Evolutionary conservation across 2,888 invertebrate species (phyloP), one percentile per base, ranked within the genome.

Genomic region (Labia minor): DNA sequence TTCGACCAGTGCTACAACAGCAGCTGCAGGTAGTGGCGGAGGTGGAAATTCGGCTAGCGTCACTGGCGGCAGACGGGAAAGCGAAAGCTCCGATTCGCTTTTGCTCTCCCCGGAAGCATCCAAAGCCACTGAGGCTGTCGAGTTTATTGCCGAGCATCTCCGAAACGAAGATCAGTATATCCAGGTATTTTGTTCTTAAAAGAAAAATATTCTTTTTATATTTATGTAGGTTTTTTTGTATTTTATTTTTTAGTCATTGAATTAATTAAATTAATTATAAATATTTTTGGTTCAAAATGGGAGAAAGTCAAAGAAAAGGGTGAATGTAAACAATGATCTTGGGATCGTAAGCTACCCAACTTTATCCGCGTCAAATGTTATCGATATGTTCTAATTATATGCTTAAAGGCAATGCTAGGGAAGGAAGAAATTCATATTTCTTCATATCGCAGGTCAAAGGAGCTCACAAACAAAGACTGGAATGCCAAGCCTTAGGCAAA

Each of bases 101-200:
- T 82, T 95, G 65, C 82, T 95, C 66, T 93, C 93, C 19, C 93
- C 95, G 0, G 95, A 95, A 81, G 95, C 95, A 66, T 89, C 92
- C 75, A 89, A 96, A 80, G 95, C 95, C 64, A 95, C 96, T 19
- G 96, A 97, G 79, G 97, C 98, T 1, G 95, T 99, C 18, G 95
- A 96, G 78, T 98, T 98, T 78, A 98, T 99, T 72, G 96, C 97
- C 26, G 95, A 96, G 78, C 97, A 99, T 83, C 84, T 98, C 74
- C 87, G 95, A 72, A 95, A 95, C 78, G 98, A 98, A 81, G 97
- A 98, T 82, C 90, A 97, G 74, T 97, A 97, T 76, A 95, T 97
- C 79, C 95, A 96, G 87, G 97, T 97, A 79, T 76, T n/a, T 76
- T n/a, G n/a, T n/a, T n/a, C n/a, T n/a, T n/a, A n/a, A n/a, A n/a